Evolutionary conservation across 2,797 vertebrate genomes (phyloP).

Genomic region (Pterois miles): DNA sequence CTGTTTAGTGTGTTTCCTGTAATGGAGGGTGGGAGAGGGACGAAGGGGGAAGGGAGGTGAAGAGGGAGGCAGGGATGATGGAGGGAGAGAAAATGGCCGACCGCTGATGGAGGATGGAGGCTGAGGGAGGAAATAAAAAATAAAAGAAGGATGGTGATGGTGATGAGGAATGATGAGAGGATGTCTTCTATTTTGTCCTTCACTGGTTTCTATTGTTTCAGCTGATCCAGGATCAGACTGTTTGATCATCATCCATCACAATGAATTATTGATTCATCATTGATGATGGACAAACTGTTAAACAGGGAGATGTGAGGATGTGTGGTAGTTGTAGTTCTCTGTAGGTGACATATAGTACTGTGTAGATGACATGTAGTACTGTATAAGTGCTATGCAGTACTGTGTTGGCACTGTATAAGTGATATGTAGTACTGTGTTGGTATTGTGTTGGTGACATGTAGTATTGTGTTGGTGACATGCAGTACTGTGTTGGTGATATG

Average conservation of each 20-base stretch:
- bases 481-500: neutral
- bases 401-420: neutral
- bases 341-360: neutral
- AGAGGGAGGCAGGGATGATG: neutral
- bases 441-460: neutral
- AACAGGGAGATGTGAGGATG: neutral
- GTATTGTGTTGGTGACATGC: neutral
- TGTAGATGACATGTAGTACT: neutral
- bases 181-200: neutral
- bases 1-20: slow-evolving; percentile 6
- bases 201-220: neutral
- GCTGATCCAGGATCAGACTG: neutral
- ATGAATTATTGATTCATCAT: neutral
- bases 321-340: neutral
- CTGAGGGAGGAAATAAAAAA: neutral
- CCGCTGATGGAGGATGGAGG: slow-evolving; percentile 33
- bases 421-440: neutral
- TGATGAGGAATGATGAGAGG: neutral
- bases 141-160: neutral
- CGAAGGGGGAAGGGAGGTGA: neutral
- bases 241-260: neutral
- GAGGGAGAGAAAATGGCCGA: slow-evolving; percentile 61
- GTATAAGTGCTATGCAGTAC: neutral
- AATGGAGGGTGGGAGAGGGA: neutral
- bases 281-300: neutral